Evolutionary conservation across 2,113 vertebrate genomes (phyloP).

Genomic region (Scopus umbretta): DNA sequence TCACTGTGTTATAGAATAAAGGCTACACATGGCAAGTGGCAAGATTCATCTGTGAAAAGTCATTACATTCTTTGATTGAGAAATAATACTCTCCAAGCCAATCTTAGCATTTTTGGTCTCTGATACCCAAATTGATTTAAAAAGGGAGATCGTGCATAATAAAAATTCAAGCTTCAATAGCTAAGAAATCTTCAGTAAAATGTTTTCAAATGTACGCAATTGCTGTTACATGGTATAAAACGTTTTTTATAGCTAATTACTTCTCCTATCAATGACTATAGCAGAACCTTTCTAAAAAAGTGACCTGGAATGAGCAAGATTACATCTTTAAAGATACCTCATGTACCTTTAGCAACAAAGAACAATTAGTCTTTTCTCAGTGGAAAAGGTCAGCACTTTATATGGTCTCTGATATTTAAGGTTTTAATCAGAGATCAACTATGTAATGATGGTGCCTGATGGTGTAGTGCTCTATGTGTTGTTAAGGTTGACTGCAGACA

Average conservation of each 20-base stretch:
- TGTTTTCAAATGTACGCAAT: neutral
- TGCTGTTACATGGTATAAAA: neutral
- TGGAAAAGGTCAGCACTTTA: constrained; percentile 16
- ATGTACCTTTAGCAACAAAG: neutral
- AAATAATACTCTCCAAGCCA: neutral
- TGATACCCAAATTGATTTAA: neutral
- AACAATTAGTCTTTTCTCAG: neutral
- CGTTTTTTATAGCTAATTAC: neutral
- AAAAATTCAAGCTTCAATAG: neutral
- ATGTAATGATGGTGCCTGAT: neutral
- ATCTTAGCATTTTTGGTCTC: neutral
- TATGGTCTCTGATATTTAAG: constrained; percentile 1
- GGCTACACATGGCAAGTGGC: neutral
- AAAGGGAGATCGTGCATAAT: neutral
- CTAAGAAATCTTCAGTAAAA: neutral
- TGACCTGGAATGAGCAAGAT: neutral
- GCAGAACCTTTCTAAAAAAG: neutral
- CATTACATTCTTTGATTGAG: neutral
- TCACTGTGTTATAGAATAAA: neutral
- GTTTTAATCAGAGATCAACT: constrained; percentile 34
- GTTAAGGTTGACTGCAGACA: neutral
- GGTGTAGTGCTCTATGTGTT: neutral
- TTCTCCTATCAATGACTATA: neutral
- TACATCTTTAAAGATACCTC: neutral
- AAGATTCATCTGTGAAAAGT: neutral